A percentile compares a stretch with the other conserved stretches of the same genome.
Conservation (phyloP, 2,888 invertebrate genomes). For the Sphinx pinastri region DNA sequence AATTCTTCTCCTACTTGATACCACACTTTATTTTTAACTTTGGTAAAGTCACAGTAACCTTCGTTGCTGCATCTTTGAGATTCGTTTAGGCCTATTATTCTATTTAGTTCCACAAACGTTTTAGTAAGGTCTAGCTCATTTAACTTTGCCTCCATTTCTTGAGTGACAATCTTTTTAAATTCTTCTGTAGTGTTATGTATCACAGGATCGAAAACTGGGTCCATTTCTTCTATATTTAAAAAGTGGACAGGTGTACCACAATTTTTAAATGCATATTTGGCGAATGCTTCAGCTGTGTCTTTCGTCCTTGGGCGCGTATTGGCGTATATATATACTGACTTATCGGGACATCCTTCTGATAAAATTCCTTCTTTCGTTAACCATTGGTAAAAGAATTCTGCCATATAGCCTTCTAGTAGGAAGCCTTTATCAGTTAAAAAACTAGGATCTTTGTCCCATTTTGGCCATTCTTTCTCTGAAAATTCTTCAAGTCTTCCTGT, state of each 20-base stretch:
- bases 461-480: constrained; percentile 2
- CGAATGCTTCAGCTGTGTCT: constrained; percentile 3
- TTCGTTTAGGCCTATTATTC: not conserved
- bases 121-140: not conserved
- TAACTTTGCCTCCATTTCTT: constrained; percentile 2
- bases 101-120: not conserved
- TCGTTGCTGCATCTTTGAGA: not conserved
- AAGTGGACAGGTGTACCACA: not conserved
- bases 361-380: not conserved
- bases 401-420: constrained; percentile 1
- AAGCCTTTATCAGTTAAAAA: not conserved
- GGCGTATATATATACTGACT: constrained; percentile 3
- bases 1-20: constrained; percentile 1
- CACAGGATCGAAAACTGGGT: not conserved
- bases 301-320: not conserved
- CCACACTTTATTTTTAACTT: not conserved
- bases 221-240: not conserved
- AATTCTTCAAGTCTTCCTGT: not conserved
- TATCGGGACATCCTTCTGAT: not conserved
- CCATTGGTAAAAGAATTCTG: constrained; percentile 1
- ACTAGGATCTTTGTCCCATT: not conserved
- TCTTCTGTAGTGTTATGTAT: constrained; percentile 5
- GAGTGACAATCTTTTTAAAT: not conserved
- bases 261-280: constrained; percentile 13
- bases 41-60: constrained; percentile 7